Percentiles rank a stretch among this genome's conserved stretches.
Conservation (phyloP, 2,113 vertebrate genomes). For the Pluvianellus socialis region DNA sequence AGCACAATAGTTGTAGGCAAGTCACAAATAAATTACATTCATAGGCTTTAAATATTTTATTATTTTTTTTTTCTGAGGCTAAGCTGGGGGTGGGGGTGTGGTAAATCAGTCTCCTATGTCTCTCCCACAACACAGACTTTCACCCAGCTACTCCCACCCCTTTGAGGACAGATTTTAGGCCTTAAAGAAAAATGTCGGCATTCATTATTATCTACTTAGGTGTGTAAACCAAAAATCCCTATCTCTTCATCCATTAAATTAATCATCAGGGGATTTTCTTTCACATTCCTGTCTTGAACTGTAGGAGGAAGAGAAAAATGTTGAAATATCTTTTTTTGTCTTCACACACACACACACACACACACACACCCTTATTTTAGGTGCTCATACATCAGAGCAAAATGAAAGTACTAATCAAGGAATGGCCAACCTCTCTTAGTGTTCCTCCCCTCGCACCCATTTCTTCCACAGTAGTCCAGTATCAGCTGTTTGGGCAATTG, state of each 20-base stretch:
- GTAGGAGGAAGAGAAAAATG: neutral
- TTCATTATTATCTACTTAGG: neutral
- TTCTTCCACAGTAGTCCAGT: neutral
- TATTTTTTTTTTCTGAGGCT: neutral
- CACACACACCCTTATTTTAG: neutral
- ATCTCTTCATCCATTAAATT: neutral
- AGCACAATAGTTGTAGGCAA: slow-evolving; percentile 35
- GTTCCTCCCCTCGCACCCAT: neutral
- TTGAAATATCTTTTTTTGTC: neutral
- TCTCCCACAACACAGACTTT: neutral
- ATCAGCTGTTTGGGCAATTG: neutral
- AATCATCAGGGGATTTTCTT: neutral
- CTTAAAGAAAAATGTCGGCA: neutral
- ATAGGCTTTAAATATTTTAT: slow-evolving; percentile 51
- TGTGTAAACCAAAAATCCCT: neutral
- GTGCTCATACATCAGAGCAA: neutral
- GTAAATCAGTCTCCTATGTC: neutral
- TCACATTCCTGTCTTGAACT: neutral
- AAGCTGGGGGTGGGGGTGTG: neutral
- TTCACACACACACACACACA: too few relatives aligned
- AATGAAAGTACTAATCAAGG: neutral
- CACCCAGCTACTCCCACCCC: neutral
- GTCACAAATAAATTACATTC: slow-evolving; percentile 49
- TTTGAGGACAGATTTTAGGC: neutral
- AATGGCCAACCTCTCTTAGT: neutral